Base-by-base conservation (phyloP, 2,888 invertebrate genomes). In the Amphipyra tragopoginis region DNA sequence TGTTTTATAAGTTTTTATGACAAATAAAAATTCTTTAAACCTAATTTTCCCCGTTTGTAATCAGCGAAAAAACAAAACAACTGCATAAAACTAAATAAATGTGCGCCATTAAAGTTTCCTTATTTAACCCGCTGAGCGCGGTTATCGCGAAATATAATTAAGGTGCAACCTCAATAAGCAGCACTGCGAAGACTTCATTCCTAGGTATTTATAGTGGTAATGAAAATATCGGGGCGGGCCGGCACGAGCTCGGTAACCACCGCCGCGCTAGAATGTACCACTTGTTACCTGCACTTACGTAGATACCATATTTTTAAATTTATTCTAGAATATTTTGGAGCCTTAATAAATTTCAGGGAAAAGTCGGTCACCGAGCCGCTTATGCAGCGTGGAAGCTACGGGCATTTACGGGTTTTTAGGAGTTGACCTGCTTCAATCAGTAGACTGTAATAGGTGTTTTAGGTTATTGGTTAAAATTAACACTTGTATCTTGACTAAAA, bases 161-260 rank as follows among this genome's bases (percentile, higher is more conserved):
- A 87, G 83, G 79, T 82, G 79, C 79, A 86, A 85, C 85, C 84
- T 86, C 85, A 87, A 84, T 84, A 85, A 79, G 79, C 80, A 81
- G 75, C 81, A 80, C 82, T 83, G 83, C 72, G 79, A 78, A 82
- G 83, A 86, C 81, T 84, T 85, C 80, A 80, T 82, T 84, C 78
- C 80, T 79, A 73, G 74, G 76, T 77, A 81, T 85, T 88, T 87
- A 84, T 81, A 79, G 84, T 80, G 85, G 87, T 86, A 89, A 91
- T 90, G 90, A 90, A 90, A 91, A 89, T 86, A 86, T 84, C 79
- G 72, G 82, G 78, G 76, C 79, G 79, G 81, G 78, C 65, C 73
- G 80, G 85, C 87, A 83, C 88, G 86, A 84, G 84, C 84, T 78
- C 79, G 74, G 75, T 79, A 84, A 87, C 87, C 85, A 79, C 85